These are phyloP conservation scores for Labrus mixtus DNA, from an alignment of 2,113 vertebrate genomes.

Conservation along the genomic window DNA sequence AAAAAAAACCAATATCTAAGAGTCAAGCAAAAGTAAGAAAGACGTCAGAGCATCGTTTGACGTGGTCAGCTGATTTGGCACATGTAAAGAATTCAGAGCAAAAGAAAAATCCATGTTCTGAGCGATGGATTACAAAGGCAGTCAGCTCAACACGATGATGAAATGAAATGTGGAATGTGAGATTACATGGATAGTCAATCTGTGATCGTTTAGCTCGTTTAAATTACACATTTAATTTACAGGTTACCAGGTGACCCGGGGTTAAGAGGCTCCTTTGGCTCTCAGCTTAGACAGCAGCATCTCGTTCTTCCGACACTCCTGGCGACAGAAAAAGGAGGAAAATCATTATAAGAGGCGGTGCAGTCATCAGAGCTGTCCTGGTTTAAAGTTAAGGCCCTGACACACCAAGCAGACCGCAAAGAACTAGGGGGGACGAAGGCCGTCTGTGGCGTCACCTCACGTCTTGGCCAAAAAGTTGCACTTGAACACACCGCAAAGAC, in stretches of 20 bases:
- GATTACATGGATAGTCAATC: neutral
- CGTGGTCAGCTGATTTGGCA: conserved; percentile 8
- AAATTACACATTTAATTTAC: neutral
- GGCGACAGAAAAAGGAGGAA: conserved; percentile 23
- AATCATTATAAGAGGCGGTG: neutral
- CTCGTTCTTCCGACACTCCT: conserved; percentile 97
- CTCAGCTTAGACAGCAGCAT: conserved; percentile 92
- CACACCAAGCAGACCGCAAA: no score
- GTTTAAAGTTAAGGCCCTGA: no score
- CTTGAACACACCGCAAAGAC: no score
- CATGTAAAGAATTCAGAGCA: neutral
- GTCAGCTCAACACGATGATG: neutral
- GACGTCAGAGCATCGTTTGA: neutral
- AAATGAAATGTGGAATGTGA: neutral
- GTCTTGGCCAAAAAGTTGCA: no score
- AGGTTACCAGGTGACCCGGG: neutral
- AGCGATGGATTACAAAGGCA: neutral
- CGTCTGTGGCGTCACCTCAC: no score
- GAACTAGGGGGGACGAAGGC: no score
- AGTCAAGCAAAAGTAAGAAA: neutral
- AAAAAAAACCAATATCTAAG: neutral
- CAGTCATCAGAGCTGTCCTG: neutral
- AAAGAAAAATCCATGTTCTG: no score
- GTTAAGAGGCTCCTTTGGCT: conserved; percentile 82
- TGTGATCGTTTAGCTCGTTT: neutral